Percentiles rank a stretch among this genome's conserved stretches.
phyloP scores from a whole-genome alignment of 2,888 invertebrate genomes.

The Lepetodrilus schrolli region DNA sequence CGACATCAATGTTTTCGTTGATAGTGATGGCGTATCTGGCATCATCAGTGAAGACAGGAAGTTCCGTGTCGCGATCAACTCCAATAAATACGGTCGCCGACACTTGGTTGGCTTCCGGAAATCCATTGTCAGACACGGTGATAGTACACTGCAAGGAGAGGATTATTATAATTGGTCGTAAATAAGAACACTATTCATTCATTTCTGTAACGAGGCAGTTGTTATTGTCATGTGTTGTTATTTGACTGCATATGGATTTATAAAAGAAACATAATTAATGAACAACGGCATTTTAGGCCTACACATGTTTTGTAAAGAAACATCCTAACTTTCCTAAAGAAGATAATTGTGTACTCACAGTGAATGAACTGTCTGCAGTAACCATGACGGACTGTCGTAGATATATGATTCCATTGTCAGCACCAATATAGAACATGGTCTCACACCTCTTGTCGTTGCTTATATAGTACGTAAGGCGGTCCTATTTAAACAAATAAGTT shows the following conservation, averaged over 20 bases:
- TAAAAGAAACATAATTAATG: too few species aligned
- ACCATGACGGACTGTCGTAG: slow-evolving; percentile 47
- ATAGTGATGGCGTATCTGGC: slow-evolving; percentile 57
- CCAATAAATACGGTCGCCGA: slow-evolving; percentile 54
- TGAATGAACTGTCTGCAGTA: slow-evolving; percentile 48
- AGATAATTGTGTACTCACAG: slow-evolving; percentile 48
- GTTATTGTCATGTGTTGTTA: too few species aligned
- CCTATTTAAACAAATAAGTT: slow-evolving; percentile 43
- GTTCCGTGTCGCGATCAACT: slow-evolving; percentile 47
- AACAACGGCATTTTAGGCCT: too few species aligned
- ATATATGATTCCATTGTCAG: slow-evolving; percentile 49
- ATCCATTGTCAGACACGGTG: slow-evolving; percentile 58
- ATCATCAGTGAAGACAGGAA: slow-evolving; percentile 55
- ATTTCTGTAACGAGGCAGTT: too few species aligned
- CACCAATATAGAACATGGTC: slow-evolving; percentile 51
- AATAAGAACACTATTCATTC: too few species aligned
- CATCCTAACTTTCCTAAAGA: too few species aligned
- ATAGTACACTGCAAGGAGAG: slow-evolving; percentile 58
- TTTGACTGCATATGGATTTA: too few species aligned
- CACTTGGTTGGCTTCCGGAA: slow-evolving; percentile 49
- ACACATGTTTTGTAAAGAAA: too few species aligned
- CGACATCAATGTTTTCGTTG: slow-evolving; percentile 56
- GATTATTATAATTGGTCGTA: too few species aligned
- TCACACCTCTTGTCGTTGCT: slow-evolving; percentile 44
- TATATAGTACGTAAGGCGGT: slow-evolving; percentile 51